Percentiles rank a stretch among this genome's conserved stretches.
Evolutionary conservation across 2,888 invertebrate genomes (phyloP).

Genomic region (Seira ritae): DNA sequence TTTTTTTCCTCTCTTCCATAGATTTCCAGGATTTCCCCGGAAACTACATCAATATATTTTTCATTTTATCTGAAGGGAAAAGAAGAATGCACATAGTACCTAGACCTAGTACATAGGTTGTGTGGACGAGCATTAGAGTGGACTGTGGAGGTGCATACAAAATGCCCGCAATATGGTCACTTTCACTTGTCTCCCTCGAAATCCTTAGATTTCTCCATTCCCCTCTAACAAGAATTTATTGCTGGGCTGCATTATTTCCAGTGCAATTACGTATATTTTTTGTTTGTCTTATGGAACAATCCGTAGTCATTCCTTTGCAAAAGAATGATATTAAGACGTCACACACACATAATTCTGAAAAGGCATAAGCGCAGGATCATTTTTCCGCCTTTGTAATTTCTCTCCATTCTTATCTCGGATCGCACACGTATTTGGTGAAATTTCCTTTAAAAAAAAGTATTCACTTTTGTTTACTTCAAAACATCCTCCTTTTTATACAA

Average conservation of each 20-base stretch:
- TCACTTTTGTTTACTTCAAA: too few species aligned
- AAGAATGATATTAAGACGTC: slow-evolving; percentile 2
- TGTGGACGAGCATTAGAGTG: background rate
- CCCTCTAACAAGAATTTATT: slow-evolving; percentile 50
- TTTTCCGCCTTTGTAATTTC: slow-evolving; percentile 12
- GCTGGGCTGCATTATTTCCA: slow-evolving; percentile 3
- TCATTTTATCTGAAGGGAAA: background rate
- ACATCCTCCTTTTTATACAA: too few species aligned
- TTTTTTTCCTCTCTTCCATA: background rate
- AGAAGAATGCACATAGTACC: background rate
- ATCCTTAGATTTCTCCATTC: slow-evolving; percentile 4
- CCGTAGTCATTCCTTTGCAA: background rate
- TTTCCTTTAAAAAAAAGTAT: background rate
- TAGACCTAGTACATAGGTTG: background rate
- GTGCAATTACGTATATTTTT: slow-evolving; percentile 14
- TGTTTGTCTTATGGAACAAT: background rate
- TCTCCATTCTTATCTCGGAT: background rate
- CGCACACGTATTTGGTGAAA: background rate
- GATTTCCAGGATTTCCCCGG: slow-evolving; percentile 5
- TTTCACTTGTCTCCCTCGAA: slow-evolving; percentile 1
- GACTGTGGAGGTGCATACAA: slow-evolving; percentile 50
- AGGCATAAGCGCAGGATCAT: background rate
- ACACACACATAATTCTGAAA: background rate
- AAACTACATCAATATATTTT: background rate
- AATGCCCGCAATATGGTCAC: slow-evolving; percentile 33